These are phyloP conservation scores for Calliopsis andreniformis DNA, from an alignment of 1,140 invertebrate genomes.

Conservation along the genomic window DNA sequence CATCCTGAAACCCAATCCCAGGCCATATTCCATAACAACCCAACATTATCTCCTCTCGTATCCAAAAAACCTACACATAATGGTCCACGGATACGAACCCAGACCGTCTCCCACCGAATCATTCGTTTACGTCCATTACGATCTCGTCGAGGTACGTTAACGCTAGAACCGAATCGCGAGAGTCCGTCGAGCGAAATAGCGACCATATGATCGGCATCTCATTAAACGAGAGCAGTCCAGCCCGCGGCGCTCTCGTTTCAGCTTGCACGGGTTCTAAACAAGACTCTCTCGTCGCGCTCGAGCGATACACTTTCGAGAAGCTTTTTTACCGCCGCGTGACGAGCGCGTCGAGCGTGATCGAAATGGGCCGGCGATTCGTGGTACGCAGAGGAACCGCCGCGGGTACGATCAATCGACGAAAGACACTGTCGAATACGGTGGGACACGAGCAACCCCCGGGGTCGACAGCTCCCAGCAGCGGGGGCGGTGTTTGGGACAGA, in stretches of 20 bases:
- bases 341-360: background rate
- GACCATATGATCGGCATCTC: conserved; percentile 73
- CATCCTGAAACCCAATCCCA: too few species aligned
- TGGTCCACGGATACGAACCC: conserved; percentile 32
- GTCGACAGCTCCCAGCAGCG: conserved; percentile 17
- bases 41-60: too few species aligned
- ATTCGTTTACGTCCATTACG: conserved; percentile 49
- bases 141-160: conserved; percentile 33
- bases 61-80: conserved; percentile 54
- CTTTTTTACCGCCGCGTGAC: background rate
- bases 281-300: conserved; percentile 26
- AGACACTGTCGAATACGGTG: conserved; percentile 41
- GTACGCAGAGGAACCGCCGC: background rate
- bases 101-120: conserved; percentile 36
- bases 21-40: too few species aligned
- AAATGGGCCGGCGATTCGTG: background rate
- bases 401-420: conserved; percentile 35
- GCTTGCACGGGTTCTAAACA: conserved; percentile 35
- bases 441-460: conserved; percentile 51
- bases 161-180: conserved; percentile 34
- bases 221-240: conserved; percentile 70
- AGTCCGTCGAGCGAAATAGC: conserved; percentile 45
- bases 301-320: conserved; percentile 21
- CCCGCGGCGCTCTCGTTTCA: conserved; percentile 55
- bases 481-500: conserved; percentile 48